Evolutionary conservation across 1,140 invertebrate genomes (phyloP), one percentile per base, ranked within the genome.

Genomic region (Dendrolimus kikuchii): DNA sequence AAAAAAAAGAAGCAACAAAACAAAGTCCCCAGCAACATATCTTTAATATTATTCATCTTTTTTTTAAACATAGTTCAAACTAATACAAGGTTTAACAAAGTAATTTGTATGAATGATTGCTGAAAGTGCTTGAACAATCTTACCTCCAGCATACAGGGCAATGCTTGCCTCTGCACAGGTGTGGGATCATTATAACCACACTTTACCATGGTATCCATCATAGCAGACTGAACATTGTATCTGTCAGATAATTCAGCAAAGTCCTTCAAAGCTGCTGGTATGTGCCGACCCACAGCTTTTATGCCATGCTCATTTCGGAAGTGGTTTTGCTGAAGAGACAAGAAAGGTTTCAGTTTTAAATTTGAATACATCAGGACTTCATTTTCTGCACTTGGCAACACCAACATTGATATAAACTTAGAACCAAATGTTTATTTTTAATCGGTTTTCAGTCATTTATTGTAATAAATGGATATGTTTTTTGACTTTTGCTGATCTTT

Each of bases 141-240:
- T 77, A 93, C 92, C 82, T 92, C 86, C 46, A 98, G 75, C 92
- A 99, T 93, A 42, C 94, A 89, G 8, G 98, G 96, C 59, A 99
- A 91, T 0, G 95, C 93, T 88, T 99, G 97, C 90, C 96, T 95
- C 87, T 99, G 98, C 68, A 99, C 94, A 0, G 97, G 93, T 5
- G 98, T 99, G 6, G 98, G 98, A 53, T 89, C 86, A 1, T 74
- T 73, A 71, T 98, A 99, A 0, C 93, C 93, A 72, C 92, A 92
- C 38, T 89, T 87, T 37, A 77, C 82, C 2, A 99, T 88, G 76
- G 97, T 98, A 42, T 92, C 76, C 7, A 95, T 75, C 0, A 99
- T 74, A 48, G 89, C 84, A 39, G 89, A 63, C 6, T 87, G 71
- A 7, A 97, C 77, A 55, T 90, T 80, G 66, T 91, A 93, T 4